phyloP scores from a whole-genome alignment of 2,888 invertebrate species.

The Xestoiulus laeticollis region DNA sequence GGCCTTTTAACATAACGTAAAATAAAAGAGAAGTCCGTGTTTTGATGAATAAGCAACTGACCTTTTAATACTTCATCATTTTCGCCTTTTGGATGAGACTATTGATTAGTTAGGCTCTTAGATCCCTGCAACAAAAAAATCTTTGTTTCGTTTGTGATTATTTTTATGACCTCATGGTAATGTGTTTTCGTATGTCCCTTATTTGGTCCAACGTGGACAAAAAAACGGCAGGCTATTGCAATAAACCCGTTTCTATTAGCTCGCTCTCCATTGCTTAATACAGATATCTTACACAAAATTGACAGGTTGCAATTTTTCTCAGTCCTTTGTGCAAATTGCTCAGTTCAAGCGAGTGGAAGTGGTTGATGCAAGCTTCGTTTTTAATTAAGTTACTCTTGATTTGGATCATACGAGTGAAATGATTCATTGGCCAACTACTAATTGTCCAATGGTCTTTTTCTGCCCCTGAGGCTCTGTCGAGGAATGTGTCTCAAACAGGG shows the following conservation, averaged over 20 bases:
- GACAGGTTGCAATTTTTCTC: not conserved
- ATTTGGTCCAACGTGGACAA: not conserved
- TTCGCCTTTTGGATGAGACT: not conserved
- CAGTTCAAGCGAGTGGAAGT: not conserved
- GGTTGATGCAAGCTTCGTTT: not conserved
- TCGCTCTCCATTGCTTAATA: not conserved
- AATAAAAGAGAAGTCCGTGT: not conserved
- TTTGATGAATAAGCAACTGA: not conserved
- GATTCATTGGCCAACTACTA: not conserved
- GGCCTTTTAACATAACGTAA: too few relatives aligned
- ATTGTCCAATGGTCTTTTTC: not conserved
- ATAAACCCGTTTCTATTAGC: not conserved
- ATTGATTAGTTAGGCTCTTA: not conserved
- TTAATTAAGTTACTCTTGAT: constrained; percentile 23
- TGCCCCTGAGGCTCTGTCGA: not conserved
- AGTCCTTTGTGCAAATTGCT: not conserved
- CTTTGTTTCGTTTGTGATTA: not conserved
- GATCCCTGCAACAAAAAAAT: not conserved
- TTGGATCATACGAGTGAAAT: not conserved
- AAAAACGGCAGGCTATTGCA: not conserved
- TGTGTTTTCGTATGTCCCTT: not conserved
- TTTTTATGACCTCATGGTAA: not conserved
- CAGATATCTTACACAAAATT: constrained; percentile 3
- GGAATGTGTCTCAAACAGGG: not conserved
- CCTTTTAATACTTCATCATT: not conserved